Conservation (phyloP, 1,140 invertebrate genomes). For the Lepidurus apus region DNA sequence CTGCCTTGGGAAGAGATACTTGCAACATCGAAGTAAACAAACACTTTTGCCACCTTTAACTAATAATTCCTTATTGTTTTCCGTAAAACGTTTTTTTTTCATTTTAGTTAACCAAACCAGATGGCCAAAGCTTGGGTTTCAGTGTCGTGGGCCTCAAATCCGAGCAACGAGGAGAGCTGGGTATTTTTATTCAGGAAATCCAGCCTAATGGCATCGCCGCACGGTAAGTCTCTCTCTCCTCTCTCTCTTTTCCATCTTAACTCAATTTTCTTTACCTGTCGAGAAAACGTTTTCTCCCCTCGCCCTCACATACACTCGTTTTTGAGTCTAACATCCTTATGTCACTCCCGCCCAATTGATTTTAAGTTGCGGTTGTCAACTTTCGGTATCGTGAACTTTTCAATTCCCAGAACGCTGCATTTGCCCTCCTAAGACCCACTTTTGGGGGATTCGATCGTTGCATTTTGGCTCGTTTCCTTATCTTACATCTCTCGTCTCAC, state of each 20-base stretch:
- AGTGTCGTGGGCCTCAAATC: conserved; percentile 66
- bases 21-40: conserved; percentile 42
- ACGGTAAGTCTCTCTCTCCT: conserved; percentile 51
- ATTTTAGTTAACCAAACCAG: conserved; percentile 61
- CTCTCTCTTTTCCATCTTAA: background rate
- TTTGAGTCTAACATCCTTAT: too few relatives aligned
- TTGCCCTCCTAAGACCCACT: too few relatives aligned
- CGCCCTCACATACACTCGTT: too few relatives aligned
- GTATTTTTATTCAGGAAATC: conserved; percentile 72
- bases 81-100: conserved; percentile 8
- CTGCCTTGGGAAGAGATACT: conserved; percentile 59
- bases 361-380: too few relatives aligned
- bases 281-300: background rate
- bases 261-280: background rate
- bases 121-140: conserved; percentile 67
- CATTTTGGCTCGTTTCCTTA: too few relatives aligned
- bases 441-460: too few relatives aligned
- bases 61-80: too few relatives aligned
- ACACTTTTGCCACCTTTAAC: too few relatives aligned
- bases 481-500: too few relatives aligned
- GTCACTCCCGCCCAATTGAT: too few relatives aligned
- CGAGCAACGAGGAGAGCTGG: conserved; percentile 63
- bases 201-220: conserved; percentile 65
- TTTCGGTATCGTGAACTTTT: too few relatives aligned
- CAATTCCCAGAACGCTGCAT: too few relatives aligned